Percentiles rank a stretch among this genome's conserved stretches.
These are phyloP conservation scores for Eudemis profundana DNA, from an alignment of 2,888 invertebrate genomes.

Conservation along the genomic window DNA sequence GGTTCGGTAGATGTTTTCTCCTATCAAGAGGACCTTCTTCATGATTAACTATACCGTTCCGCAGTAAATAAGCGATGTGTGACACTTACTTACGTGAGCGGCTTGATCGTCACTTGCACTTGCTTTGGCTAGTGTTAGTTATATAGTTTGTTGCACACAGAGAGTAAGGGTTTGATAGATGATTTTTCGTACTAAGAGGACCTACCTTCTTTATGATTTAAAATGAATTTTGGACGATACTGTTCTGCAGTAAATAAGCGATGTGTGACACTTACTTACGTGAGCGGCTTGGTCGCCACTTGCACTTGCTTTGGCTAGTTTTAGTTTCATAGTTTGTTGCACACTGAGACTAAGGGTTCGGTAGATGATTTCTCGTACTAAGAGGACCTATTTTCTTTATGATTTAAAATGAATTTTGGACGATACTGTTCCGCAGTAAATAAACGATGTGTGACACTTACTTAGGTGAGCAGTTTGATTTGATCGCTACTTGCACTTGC, in stretches of 20 bases:
- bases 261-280: constrained; percentile 73
- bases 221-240: constrained; percentile 58
- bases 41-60: constrained; percentile 67
- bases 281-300: constrained; percentile 48
- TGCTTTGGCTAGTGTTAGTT: constrained; percentile 1
- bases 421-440: constrained; percentile 73
- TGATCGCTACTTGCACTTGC: constrained; percentile 35
- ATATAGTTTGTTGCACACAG: background rate
- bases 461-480: constrained; percentile 61
- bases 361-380: too few relatives aligned
- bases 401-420: too few relatives aligned
- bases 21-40: constrained; percentile 79
- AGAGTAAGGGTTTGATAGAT: too few relatives aligned
- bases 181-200: too few relatives aligned
- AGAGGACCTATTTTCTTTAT: too few relatives aligned
- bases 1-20: too few relatives aligned
- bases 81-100: constrained; percentile 70
- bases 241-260: constrained; percentile 74
- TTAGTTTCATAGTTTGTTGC: background rate
- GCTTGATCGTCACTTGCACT: constrained; percentile 43
- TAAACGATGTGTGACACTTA: constrained; percentile 72
- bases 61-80: constrained; percentile 72
- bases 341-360: too few relatives aligned
- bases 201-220: too few relatives aligned
- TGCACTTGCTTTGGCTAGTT: constrained; percentile 17